Base-by-base conservation (phyloP, 2,888 invertebrate species). In the Drosophila nr. perissopoda region DNA sequence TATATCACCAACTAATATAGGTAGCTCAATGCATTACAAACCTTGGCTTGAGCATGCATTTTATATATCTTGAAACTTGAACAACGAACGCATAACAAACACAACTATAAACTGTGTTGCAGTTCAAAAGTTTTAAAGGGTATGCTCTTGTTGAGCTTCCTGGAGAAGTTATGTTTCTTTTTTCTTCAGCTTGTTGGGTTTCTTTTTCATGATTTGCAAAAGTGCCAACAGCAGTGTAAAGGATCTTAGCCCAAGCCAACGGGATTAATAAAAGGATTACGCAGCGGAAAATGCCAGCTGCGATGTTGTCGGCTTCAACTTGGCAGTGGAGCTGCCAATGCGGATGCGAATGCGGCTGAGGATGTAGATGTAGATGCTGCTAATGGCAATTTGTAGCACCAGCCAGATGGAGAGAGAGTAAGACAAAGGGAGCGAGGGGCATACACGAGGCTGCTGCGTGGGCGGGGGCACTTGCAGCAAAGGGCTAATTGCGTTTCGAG, bases 261-360 rank as follows among this genome's bases (percentile, higher is more conserved):
- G 85, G 86, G 90, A 90, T 90, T 90, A 90, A 90, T 90, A 90
- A 90, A 90, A 89, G 90, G 90, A 90, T 90, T 90, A 89, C 90
- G 87, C 79, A 87, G 83, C 90, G 89, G 87, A 90, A 90, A 90
- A 86, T 86, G 84, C 89, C 90, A 90, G 90, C 90, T 90, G 90
- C 76, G 90, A 64, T 86, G 83, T 76, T 82, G 65, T 63, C 62
- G 66, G 59, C 70, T 64, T 69, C 75, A 80, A 84, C 69, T 84
- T 80, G 82, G 82, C 85, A 73, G 65, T 78, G 76, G 63, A 69
- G 82, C 69, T 78, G 82, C 76, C 65, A 69, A 80, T 73, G 73
- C 49, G 77, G 63, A 56, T 80, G 74, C 45, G 78, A 66, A 64
- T 77, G 80, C 51, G 74, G 57, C 45, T 16, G 45, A 49, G 69